These are phyloP conservation scores for Columba janthina DNA, from an alignment of 2,113 vertebrate species.

Conservation along the genomic window DNA sequence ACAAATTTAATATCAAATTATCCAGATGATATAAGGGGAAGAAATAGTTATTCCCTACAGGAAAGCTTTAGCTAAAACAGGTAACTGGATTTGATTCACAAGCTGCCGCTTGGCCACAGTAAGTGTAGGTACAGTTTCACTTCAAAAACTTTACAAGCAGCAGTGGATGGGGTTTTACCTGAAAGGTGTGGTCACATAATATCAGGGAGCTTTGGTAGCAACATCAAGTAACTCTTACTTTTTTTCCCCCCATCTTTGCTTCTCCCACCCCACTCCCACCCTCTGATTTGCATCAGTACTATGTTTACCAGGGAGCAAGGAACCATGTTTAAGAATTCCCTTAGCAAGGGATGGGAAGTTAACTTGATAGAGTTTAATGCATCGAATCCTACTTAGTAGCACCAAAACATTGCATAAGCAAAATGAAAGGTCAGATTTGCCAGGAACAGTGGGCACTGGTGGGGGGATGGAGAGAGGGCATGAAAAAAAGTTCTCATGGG, in stretches of 20 bases:
- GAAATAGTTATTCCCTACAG: background rate
- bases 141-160: background rate
- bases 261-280: background rate
- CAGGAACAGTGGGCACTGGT: background rate
- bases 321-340: background rate
- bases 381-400: background rate
- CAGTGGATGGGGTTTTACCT: background rate
- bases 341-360: background rate
- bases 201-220: background rate
- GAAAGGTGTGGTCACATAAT: background rate
- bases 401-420: background rate
- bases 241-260: background rate
- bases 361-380: background rate
- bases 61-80: background rate
- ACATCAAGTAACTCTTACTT: background rate
- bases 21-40: background rate
- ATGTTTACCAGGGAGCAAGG: background rate
- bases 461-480: rapidly evolving
- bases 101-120: background rate
- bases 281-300: background rate
- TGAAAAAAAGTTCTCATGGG: background rate
- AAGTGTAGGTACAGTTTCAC: background rate
- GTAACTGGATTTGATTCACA: background rate
- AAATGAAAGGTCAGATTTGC: background rate
- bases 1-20: background rate